These are phyloP conservation scores for Neotoma lepida DNA, from an alignment of 2,113 vertebrate species.

Conservation along the genomic window DNA sequence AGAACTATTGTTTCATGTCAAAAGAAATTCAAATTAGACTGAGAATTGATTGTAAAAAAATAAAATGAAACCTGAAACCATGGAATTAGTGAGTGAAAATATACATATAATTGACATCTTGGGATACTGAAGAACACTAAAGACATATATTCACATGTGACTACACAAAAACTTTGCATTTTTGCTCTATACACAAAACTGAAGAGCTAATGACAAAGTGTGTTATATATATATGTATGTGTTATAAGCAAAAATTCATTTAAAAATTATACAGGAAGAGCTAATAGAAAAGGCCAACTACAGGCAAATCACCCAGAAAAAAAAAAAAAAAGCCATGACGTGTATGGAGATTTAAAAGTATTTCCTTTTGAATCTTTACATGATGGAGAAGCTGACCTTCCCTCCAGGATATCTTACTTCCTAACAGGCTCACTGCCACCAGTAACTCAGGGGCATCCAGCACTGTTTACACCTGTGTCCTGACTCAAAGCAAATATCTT, in stretches of 20 bases:
- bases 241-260: neutral
- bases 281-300: neutral
- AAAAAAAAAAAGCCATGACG: neutral
- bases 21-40: slow-evolving; percentile 35
- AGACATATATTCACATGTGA: neutral
- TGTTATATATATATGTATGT: neutral
- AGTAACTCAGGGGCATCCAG: neutral
- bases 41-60: neutral
- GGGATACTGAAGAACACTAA: neutral
- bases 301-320: slow-evolving; percentile 24
- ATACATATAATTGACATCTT: neutral
- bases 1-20: slow-evolving; percentile 5
- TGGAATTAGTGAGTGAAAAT: slow-evolving; percentile 46
- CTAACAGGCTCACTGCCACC: neutral
- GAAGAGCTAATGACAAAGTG: slow-evolving; percentile 37
- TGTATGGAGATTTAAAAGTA: neutral
- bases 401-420: neutral
- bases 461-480: neutral
- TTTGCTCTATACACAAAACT: slow-evolving; percentile 6
- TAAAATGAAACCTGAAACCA: neutral
- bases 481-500: slow-evolving; percentile 59
- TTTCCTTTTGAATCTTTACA: slow-evolving; percentile 19
- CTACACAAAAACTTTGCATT: neutral
- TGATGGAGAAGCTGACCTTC: neutral
- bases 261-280: neutral